Conservation (phyloP, 2,113 vertebrate genomes). For the Climacteris rufus region DNA sequence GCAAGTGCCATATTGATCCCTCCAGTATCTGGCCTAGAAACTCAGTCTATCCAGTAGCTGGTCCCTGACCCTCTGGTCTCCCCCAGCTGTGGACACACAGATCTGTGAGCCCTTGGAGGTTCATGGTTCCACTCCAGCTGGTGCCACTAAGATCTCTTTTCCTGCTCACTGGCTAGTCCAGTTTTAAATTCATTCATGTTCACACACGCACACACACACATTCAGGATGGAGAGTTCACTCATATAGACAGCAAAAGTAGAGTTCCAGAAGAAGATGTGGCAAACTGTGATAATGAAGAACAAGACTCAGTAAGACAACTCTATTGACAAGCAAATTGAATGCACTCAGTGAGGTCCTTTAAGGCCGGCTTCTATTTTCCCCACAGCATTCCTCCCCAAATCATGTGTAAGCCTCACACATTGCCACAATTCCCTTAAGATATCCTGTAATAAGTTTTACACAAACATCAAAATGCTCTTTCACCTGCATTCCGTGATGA, state of each 20-base stretch:
- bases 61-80: not conserved
- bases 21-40: not conserved
- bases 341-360: not conserved
- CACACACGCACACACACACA: not conserved
- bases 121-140: not conserved
- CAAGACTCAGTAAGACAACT: not conserved
- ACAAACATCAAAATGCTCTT: not conserved
- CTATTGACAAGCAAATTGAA: not conserved
- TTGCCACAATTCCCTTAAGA: not conserved
- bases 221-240: not conserved
- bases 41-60: not conserved
- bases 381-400: not conserved
- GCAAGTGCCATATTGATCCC: not conserved
- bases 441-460: not conserved
- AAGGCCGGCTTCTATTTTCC: not conserved
- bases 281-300: not conserved
- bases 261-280: not conserved
- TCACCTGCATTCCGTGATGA: accelerated
- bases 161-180: not conserved
- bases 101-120: not conserved
- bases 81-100: not conserved
- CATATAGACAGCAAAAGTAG: not conserved
- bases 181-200: not conserved
- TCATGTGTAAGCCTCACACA: not conserved
- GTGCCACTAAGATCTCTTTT: not conserved